Evolutionary conservation across 2,797 vertebrate genomes (phyloP).

Genomic region (Podarcis siculus): DNA sequence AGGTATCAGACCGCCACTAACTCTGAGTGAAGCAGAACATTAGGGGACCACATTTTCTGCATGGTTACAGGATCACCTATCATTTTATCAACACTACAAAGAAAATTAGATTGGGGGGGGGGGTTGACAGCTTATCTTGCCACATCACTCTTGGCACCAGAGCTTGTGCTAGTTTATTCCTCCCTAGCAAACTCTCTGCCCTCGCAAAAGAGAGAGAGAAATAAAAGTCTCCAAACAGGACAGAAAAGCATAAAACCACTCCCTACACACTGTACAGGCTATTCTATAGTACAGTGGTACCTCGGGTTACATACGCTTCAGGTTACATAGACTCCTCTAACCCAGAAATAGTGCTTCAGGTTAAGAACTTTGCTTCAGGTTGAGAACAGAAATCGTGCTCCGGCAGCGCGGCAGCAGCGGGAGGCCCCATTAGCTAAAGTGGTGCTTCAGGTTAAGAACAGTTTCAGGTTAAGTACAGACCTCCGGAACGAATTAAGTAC

Average conservation of each 20-base stretch:
- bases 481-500: too few relatives aligned
- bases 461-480: too few relatives aligned
- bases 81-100: neutral
- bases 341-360: too few relatives aligned
- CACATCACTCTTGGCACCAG: neutral
- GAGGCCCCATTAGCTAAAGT: too few relatives aligned
- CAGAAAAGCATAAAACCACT: neutral
- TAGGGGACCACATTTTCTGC: constrained; percentile 20
- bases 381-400: too few relatives aligned
- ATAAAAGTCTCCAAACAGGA: neutral
- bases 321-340: too few relatives aligned
- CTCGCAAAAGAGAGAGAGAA: too few relatives aligned
- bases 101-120: neutral
- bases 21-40: constrained; percentile 25
- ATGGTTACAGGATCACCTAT: constrained; percentile 13
- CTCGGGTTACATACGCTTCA: too few relatives aligned
- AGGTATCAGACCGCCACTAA: neutral
- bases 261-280: neutral
- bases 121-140: constrained; percentile 22
- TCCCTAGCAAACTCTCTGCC: neutral
- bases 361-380: too few relatives aligned
- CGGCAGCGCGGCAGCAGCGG: too few relatives aligned
- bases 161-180: neutral
- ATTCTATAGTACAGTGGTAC: too few relatives aligned
- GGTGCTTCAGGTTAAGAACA: too few relatives aligned